Evolutionary conservation across 2,888 invertebrate genomes (phyloP), one percentile per base, ranked within the genome.

Genomic region (Pollenia amentaria): DNA sequence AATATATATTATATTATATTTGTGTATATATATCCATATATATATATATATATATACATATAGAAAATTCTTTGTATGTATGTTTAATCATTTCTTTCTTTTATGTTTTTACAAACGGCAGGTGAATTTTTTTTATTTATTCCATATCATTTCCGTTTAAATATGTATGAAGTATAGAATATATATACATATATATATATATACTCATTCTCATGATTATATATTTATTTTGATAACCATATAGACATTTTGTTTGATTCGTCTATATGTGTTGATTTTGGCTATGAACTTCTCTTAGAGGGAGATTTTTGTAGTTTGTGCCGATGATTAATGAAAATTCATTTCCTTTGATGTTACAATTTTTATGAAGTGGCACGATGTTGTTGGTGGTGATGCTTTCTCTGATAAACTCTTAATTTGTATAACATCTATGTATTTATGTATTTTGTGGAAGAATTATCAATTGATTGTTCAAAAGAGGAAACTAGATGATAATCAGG

Each of bases 301-400:
- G 14, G 40, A 70, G n/a, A 53, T 40, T 53, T 40, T 77, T 57
- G 53, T 64, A 44, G 12, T 48, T 62, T 70, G 29, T 29, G 29
- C 89, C 89, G 87, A 87, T 83, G 90, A 89, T 90, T 90, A 91
- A 91, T 90, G 91, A 91, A 91, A 92, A 91, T 88, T 90, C 90
- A 92, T 92, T 92, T 91, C 90, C 92, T 91, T 91, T 91, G 91
- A 91, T 91, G 91, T 90, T 87, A 83, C 53, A 87, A 29, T 82
- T 70, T 83, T 69, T 70, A 67, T 44, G 69, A 73, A 7, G 51
- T 76, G 85, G 64, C 48, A 70, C 69, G 42, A 67, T 75, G 64
- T 42, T 78, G 69, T 57, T 75, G 76, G 42, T 75, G 60, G 44
- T 44, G 70, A 16, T 72, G 51, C 2, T 57, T 51, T 48, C 11